A percentile compares a stretch with the other conserved stretches of the same genome.
Evolutionary conservation across 2,888 invertebrate genomes (phyloP).

Genomic region (Eupithecia centaureata): DNA sequence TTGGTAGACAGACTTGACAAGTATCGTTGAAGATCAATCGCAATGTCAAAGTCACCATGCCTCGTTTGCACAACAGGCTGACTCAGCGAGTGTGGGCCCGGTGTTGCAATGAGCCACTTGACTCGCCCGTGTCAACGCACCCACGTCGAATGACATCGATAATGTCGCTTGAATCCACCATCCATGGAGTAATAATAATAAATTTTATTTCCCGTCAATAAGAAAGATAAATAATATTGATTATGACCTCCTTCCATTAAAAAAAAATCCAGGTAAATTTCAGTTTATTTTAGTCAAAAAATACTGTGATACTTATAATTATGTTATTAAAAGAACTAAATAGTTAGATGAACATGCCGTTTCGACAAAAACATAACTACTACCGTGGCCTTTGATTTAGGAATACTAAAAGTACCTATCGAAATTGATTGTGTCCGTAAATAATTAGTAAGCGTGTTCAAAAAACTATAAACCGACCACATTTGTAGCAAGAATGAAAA

Average conservation of each 20-base stretch:
- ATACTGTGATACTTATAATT: not conserved
- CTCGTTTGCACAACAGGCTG: conserved; percentile 40
- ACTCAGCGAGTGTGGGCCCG: conserved; percentile 41
- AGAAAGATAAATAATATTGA: too few species aligned
- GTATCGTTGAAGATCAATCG: conserved; percentile 4
- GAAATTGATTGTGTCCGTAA: too few species aligned
- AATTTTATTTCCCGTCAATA: not conserved
- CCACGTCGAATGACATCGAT: conserved; percentile 59
- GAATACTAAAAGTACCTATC: too few species aligned
- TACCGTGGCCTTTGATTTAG: too few species aligned
- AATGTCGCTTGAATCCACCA: conserved; percentile 26
- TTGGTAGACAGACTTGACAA: not conserved
- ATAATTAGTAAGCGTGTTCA: too few species aligned
- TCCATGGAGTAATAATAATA: not conserved
- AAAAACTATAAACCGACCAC: too few species aligned
- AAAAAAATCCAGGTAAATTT: too few species aligned
- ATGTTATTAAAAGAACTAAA: not conserved
- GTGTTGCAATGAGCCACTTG: conserved; percentile 59
- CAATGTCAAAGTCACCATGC: conserved; percentile 37
- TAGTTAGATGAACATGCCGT: too few species aligned
- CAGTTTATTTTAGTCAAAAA: not conserved
- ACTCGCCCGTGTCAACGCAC: conserved; percentile 67
- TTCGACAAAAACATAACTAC: too few species aligned
- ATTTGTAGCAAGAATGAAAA: too few species aligned
- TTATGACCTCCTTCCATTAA: too few species aligned